phyloP scores from a whole-genome alignment of 2,113 vertebrate genomes.

The Heliornis fulica region DNA sequence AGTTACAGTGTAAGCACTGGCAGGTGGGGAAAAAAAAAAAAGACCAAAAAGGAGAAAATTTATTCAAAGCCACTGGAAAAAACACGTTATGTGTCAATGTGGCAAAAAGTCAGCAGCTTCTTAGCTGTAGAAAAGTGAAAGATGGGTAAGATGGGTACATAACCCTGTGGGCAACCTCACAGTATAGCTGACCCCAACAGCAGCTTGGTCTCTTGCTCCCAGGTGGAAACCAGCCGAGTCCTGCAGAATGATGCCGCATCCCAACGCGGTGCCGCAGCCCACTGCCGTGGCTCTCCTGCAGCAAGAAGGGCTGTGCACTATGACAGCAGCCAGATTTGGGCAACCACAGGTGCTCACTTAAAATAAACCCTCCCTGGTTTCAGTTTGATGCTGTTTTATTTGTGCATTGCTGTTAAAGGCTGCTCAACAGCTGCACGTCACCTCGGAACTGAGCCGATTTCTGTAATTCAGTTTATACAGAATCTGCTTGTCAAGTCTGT shows the following conservation, averaged over 20 bases:
- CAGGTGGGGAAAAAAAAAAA: no score
- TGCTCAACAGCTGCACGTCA: background rate
- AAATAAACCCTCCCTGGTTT: slow-evolving; percentile 42
- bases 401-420: background rate
- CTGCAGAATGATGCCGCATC: background rate
- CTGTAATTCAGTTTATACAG: background rate
- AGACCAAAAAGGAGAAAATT: background rate
- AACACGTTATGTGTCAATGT: rapidly evolving
- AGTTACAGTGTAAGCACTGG: background rate
- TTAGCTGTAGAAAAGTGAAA: background rate
- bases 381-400: background rate
- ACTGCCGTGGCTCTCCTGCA: background rate
- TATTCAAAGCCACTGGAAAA: background rate
- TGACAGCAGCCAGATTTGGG: background rate
- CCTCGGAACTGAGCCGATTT: background rate
- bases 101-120: background rate
- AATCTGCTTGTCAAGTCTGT: background rate
- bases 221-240: background rate
- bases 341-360: background rate
- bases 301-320: rapidly evolving
- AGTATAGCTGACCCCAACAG: no score
- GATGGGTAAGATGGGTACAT: no score
- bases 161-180: background rate
- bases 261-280: rapidly evolving
- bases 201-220: no score